These are phyloP conservation scores for Brachionus calyciflorus DNA, from an alignment of 1,140 invertebrate species.

Conservation along the genomic window DNA sequence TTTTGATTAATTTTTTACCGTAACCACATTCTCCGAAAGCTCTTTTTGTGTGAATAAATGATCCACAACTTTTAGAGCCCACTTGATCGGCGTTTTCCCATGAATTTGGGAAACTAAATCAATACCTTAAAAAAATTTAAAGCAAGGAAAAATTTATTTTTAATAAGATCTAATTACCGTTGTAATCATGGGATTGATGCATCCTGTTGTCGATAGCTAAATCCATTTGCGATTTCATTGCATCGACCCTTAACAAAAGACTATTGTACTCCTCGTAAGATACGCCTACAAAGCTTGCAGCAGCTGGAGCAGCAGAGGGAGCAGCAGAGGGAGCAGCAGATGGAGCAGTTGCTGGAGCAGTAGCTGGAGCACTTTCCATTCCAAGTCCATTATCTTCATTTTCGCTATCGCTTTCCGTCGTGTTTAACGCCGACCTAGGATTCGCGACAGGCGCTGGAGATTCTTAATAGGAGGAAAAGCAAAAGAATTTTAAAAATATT, in stretches of 20 bases:
- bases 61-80: not conserved
- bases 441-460: too few species aligned
- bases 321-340: too few species aligned
- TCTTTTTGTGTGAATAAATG: slow-evolving; percentile 1
- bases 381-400: too few species aligned
- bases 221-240: not conserved
- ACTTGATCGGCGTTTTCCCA: not conserved
- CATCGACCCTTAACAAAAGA: not conserved
- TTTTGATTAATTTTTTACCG: not conserved
- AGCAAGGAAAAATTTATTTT: not conserved
- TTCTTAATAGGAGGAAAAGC: too few species aligned
- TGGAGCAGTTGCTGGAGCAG: too few species aligned
- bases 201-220: not conserved
- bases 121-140: not conserved
- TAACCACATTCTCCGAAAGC: not conserved
- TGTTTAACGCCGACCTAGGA: too few species aligned
- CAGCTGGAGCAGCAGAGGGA: too few species aligned
- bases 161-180: not conserved
- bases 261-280: not conserved
- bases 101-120: not conserved
- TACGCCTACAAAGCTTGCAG: too few species aligned
- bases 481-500: too few species aligned
- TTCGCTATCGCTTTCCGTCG: too few species aligned
- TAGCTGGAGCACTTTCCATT: too few species aligned
- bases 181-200: not conserved